These are phyloP conservation scores for Radopholus similis DNA, from an alignment of 1,140 invertebrate species.

Conservation along the genomic window DNA sequence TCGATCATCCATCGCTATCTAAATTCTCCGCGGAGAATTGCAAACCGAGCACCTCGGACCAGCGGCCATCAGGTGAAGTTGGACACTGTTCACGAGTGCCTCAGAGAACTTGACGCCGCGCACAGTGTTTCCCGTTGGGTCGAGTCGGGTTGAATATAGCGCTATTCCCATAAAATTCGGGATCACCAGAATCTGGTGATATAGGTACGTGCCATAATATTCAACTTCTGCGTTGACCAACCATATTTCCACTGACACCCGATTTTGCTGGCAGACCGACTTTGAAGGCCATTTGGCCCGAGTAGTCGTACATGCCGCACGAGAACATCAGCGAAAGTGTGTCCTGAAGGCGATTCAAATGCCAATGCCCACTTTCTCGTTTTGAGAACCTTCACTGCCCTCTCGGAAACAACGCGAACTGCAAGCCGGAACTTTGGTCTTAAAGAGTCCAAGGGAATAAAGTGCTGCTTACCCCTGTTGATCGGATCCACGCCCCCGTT, in stretches of 20 bases:
- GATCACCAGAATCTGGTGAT: constrained; percentile 32
- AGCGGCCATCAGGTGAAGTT: no score
- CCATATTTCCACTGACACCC: background rate
- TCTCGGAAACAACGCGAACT: background rate
- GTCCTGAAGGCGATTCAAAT: constrained; percentile 18
- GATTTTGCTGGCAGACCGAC: constrained; percentile 33
- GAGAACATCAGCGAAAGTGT: constrained; percentile 30
- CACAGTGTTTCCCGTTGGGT: constrained; percentile 25
- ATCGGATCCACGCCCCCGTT: constrained; percentile 71
- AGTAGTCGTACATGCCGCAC: constrained; percentile 43
- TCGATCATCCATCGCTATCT: no score
- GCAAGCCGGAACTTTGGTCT: background rate
- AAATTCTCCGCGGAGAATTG: no score
- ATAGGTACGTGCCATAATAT: background rate
- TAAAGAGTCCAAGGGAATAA: background rate
- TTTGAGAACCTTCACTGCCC: constrained; percentile 9
- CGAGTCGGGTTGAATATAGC: constrained; percentile 33
- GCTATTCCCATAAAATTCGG: constrained; percentile 41
- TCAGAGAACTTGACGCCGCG: constrained; percentile 34
- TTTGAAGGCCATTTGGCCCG: constrained; percentile 39
- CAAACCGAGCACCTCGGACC: no score
- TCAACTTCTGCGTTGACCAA: constrained; percentile 64
- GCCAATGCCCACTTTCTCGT: background rate
- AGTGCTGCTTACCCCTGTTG: constrained; percentile 19
- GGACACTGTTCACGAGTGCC: constrained; percentile 21